A percentile compares a stretch with the other conserved stretches of the same genome.
phyloP scores from a whole-genome alignment of 2,888 invertebrate genomes.

The Hofmannophila pseudospretella region DNA sequence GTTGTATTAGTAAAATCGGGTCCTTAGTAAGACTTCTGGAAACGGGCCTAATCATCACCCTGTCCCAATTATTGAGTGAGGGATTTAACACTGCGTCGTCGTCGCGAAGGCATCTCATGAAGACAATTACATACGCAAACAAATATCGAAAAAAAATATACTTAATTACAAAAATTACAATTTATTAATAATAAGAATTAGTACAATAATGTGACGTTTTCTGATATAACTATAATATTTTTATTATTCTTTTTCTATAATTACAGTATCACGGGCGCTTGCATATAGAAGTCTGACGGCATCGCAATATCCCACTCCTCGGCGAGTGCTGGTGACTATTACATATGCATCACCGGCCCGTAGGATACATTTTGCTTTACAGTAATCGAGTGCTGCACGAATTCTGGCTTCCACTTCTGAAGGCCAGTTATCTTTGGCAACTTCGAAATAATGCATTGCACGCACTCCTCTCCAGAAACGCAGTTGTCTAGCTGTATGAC shows the following conservation, averaged over 20 bases:
- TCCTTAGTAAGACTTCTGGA: no score
- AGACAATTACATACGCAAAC: no score
- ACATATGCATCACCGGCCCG: slow-evolving; percentile 63
- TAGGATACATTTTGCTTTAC: slow-evolving; percentile 60
- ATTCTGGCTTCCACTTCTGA: slow-evolving; percentile 56
- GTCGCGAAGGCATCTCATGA: no score
- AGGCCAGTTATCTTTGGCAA: slow-evolving; percentile 43
- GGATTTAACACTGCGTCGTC: no score
- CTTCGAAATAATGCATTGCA: slow-evolving; percentile 72
- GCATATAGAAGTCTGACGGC: slow-evolving; percentile 58
- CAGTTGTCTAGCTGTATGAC: slow-evolving; percentile 81
- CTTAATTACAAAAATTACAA: no score
- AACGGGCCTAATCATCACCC: no score
- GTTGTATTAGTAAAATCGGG: no score
- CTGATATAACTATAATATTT: no score
- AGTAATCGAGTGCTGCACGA: slow-evolving; percentile 59
- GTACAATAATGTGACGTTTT: no score
- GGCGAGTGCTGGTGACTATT: slow-evolving; percentile 53
- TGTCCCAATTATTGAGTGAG: no score
- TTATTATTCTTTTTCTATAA: slow-evolving; percentile 18
- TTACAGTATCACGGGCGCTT: slow-evolving; percentile 49
- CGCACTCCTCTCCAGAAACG: slow-evolving; percentile 72
- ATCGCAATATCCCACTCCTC: slow-evolving; percentile 65
- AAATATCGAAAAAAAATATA: no score
- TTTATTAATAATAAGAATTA: no score